These are phyloP conservation scores for Onthophagus taurus DNA, from an alignment of 1,140 invertebrate genomes.

Conservation along the genomic window DNA sequence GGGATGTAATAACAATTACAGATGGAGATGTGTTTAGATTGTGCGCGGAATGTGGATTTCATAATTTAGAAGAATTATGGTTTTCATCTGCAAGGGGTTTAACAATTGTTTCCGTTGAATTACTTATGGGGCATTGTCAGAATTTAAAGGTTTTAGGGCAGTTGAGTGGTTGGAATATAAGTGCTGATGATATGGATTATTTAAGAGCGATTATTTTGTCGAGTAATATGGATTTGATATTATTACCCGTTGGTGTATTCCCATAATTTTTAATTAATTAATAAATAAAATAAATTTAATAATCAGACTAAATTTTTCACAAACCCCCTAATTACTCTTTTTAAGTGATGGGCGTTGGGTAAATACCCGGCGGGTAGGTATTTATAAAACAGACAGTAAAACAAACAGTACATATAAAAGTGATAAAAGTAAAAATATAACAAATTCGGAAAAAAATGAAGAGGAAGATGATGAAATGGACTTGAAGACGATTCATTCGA, in stretches of 20 bases:
- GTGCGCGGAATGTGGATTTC: slow-evolving; percentile 33
- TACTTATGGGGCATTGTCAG: slow-evolving; percentile 52
- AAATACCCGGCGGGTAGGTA: too few species aligned
- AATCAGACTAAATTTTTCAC: too few species aligned
- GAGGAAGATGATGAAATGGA: too few species aligned
- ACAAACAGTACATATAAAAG: too few species aligned
- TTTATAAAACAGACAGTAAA: too few species aligned
- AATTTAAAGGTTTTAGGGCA: slow-evolving; percentile 51
- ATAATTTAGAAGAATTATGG: slow-evolving; percentile 49
- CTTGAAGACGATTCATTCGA: too few species aligned
- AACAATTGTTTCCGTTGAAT: slow-evolving; percentile 47
- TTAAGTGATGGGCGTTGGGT: too few species aligned
- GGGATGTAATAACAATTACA: slow-evolving; percentile 46
- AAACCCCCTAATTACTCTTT: too few species aligned
- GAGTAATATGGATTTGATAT: slow-evolving; percentile 31
- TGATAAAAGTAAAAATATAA: too few species aligned
- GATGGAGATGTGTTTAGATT: slow-evolving; percentile 54
- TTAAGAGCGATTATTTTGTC: slow-evolving; percentile 44
- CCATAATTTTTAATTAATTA: too few species aligned
- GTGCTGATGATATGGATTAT: slow-evolving; percentile 51
- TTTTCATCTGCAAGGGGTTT: slow-evolving; percentile 51
- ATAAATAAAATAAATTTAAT: too few species aligned
- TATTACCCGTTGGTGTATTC: slow-evolving; percentile 15
- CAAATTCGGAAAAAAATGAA: too few species aligned
- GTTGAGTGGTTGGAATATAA: slow-evolving; percentile 51